Percentiles rank a stretch among this genome's conserved stretches.
phyloP scores from a whole-genome alignment of 2,888 invertebrate species.

The Sinohyriopsis cumingii region DNA sequence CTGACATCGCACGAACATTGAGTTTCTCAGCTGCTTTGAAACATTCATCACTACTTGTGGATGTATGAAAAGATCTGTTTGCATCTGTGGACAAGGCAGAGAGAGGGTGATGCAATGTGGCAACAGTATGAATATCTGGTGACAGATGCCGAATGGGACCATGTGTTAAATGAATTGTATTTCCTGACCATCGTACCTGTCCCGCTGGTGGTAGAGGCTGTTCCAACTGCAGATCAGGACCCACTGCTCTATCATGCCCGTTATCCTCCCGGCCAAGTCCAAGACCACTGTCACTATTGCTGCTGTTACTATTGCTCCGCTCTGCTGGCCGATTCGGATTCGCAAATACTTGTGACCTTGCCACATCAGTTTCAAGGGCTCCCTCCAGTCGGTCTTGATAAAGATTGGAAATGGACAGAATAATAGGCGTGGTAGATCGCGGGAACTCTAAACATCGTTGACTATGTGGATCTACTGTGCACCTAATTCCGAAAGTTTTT shows the following conservation, averaged over 20 bases:
- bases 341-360: conserved; percentile 60
- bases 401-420: conserved; percentile 77
- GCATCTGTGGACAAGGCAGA: neutral
- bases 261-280: conserved; percentile 53
- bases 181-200: conserved; percentile 40
- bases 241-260: conserved; percentile 57
- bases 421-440: conserved; percentile 81
- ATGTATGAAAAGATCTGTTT: conserved; percentile 31
- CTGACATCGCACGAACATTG: conserved; percentile 81
- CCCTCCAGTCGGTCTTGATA: conserved; percentile 71
- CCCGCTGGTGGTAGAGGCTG: conserved; percentile 29
- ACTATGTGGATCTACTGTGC: conserved; percentile 73
- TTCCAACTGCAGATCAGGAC: conserved; percentile 20
- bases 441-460: conserved; percentile 90
- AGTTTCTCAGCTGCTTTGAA: conserved; percentile 71
- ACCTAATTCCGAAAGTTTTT: conserved; percentile 85
- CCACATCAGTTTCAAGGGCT: conserved; percentile 58
- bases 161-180: conserved; percentile 34
- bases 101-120: conserved; percentile 25
- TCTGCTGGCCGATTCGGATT: conserved; percentile 48
- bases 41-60: conserved; percentile 52
- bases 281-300: conserved; percentile 94
- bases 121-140: conserved; percentile 36
- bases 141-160: conserved; percentile 47
- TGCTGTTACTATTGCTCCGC: conserved; percentile 82